Evolutionary conservation across 2,113 vertebrate species (phyloP).

Genomic region (Ictalurus furcatus): DNA sequence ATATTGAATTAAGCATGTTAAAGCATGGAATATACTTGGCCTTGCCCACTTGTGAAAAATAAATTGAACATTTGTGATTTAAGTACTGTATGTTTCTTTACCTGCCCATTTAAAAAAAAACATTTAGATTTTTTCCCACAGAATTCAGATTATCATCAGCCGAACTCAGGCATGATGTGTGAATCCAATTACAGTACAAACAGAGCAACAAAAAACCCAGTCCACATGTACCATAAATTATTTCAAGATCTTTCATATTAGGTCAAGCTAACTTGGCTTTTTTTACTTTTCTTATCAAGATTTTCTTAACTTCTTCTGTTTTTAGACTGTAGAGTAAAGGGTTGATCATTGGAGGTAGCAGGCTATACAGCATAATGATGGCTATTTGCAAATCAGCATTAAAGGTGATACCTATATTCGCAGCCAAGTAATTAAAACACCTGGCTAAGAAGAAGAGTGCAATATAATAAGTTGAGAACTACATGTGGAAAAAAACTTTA

Average conservation of each 20-base stretch:
- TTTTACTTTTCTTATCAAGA: slow-evolving; percentile 49
- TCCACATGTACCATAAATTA: background rate
- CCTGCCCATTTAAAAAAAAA: no score
- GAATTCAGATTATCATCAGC: background rate
- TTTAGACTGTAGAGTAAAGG: slow-evolving; percentile 72
- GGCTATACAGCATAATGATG: slow-evolving; percentile 67
- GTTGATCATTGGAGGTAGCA: slow-evolving; percentile 68
- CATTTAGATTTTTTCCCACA: background rate
- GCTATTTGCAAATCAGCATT: slow-evolving; percentile 60
- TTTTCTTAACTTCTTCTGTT: slow-evolving; percentile 65
- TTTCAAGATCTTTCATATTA: background rate
- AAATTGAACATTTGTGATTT: background rate
- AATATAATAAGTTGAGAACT: slow-evolving; percentile 67
- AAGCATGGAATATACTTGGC: background rate
- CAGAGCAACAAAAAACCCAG: background rate
- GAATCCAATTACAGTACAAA: background rate
- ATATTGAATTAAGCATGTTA: background rate
- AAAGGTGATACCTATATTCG: slow-evolving; percentile 31
- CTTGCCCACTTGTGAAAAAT: no score
- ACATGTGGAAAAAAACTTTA: slow-evolving; percentile 67
- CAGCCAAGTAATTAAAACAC: slow-evolving; percentile 65
- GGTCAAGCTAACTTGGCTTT: background rate
- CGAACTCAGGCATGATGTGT: background rate
- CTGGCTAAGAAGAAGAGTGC: slow-evolving; percentile 69
- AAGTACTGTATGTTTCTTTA: no score